These are phyloP conservation scores for Drosophila serrata DNA, from an alignment of 1,140 invertebrate genomes.

Conservation along the genomic window DNA sequence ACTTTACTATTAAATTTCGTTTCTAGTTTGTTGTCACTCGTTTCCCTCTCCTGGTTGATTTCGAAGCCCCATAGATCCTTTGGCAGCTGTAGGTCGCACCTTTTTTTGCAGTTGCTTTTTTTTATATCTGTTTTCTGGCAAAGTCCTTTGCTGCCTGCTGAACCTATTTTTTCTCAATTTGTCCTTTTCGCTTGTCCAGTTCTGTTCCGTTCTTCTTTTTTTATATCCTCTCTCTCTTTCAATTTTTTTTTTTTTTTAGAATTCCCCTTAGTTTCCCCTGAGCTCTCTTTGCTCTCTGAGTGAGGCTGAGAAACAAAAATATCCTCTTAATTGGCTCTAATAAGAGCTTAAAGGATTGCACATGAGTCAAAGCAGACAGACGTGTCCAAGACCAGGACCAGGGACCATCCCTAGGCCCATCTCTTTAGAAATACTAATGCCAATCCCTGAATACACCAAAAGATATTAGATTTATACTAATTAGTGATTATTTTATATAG, in stretches of 20 bases:
- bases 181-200: slow-evolving; percentile 10
- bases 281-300: background rate
- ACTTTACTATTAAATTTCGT: background rate
- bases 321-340: slow-evolving; percentile 65
- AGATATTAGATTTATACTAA: background rate
- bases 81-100: slow-evolving; percentile 1
- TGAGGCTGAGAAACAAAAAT: slow-evolving; percentile 22
- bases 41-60: background rate
- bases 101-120: background rate
- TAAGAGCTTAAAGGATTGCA: slow-evolving; percentile 55
- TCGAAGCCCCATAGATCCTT: slow-evolving; percentile 7
- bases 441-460: background rate
- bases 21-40: background rate
- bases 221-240: background rate
- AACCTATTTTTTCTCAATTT: slow-evolving; percentile 21
- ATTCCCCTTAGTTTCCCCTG: background rate
- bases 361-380: slow-evolving; percentile 16
- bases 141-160: slow-evolving; percentile 16
- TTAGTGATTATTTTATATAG: too few species aligned
- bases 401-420: background rate
- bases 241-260: background rate
- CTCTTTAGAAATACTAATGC: too few species aligned
- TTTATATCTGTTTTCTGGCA: background rate
- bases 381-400: background rate
- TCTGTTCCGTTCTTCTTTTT: slow-evolving; percentile 4